These are phyloP conservation scores for Lampropteryx suffumata DNA, from an alignment of 2,888 invertebrate genomes.

Conservation along the genomic window DNA sequence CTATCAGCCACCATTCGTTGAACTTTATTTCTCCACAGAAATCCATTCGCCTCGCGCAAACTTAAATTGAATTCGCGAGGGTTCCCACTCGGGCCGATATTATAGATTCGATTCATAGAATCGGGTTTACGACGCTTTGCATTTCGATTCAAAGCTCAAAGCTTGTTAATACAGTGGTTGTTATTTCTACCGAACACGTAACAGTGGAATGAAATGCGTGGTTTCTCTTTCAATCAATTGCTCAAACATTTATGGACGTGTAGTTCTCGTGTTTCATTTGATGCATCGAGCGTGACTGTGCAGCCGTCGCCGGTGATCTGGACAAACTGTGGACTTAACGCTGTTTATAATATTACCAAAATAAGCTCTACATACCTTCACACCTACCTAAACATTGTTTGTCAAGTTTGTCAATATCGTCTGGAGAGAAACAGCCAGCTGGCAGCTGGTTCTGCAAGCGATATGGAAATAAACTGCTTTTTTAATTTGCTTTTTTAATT, in stretches of 20 bases:
- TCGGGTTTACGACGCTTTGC: constrained; percentile 19
- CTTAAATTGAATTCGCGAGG: constrained; percentile 9
- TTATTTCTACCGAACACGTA: constrained; percentile 31
- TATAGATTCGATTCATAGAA: constrained; percentile 20
- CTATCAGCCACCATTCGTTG: neutral
- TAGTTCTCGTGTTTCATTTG: constrained; percentile 32
- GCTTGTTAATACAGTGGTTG: constrained; percentile 24
- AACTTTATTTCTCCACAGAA: neutral
- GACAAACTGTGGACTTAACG: constrained; percentile 21
- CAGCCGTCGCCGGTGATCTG: neutral
- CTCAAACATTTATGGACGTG: constrained; percentile 44
- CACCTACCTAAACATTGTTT: no score
- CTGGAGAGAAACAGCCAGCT: neutral
- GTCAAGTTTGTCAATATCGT: neutral
- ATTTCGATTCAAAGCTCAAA: constrained; percentile 28
- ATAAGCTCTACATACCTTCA: constrained; percentile 7
- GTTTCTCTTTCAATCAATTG: constrained; percentile 58
- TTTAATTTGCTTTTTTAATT: no score
- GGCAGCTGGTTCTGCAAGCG: constrained; percentile 5
- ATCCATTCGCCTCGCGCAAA: constrained; percentile 14
- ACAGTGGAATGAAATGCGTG: constrained; percentile 41
- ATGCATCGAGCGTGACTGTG: constrained; percentile 43
- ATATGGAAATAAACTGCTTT: no score
- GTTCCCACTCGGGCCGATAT: constrained; percentile 4
- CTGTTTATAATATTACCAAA: constrained; percentile 39